Conservation (phyloP, 2,797 vertebrate genomes). For the Chrysocyon brachyurus region DNA sequence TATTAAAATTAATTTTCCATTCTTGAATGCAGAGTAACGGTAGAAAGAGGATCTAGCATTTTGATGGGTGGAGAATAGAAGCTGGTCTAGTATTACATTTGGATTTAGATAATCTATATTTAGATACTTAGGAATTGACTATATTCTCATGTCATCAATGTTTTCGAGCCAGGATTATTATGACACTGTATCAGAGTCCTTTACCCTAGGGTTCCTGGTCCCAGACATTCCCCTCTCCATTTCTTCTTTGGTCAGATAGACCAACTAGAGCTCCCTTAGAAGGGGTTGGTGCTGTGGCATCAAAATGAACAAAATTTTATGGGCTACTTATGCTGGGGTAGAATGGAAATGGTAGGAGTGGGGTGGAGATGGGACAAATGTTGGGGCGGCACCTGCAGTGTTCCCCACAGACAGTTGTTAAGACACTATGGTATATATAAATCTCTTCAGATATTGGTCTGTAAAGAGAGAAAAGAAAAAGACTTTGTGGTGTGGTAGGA, state of each 20-base stretch:
- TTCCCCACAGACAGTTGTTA: constrained; percentile 6
- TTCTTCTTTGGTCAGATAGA: constrained; percentile 8
- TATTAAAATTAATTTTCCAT: constrained; percentile 70
- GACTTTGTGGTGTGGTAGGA: neutral
- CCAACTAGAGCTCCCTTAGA: neutral
- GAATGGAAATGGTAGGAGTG: neutral
- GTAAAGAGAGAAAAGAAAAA: constrained; percentile 14
- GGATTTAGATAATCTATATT: constrained; percentile 47
- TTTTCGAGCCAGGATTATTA: constrained; percentile 15
- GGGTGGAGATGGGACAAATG: neutral
- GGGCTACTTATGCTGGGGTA: neutral
- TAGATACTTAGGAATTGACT: constrained; percentile 30
- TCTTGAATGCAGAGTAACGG: constrained; percentile 59
- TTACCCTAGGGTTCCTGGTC: neutral
- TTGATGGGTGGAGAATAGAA: constrained; percentile 49
- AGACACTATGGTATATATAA: neutral
- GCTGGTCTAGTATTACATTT: constrained; percentile 34
- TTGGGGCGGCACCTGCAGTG: neutral
- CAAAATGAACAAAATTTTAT: neutral
- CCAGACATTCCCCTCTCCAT: neutral
- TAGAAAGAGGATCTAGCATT: constrained; percentile 33
- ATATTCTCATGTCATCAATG: neutral
- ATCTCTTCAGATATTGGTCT: neutral
- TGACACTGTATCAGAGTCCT: neutral
- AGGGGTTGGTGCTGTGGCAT: no score